Evolutionary conservation across 1,140 invertebrate species (phyloP).

Genomic region (Nomia melanderi): DNA sequence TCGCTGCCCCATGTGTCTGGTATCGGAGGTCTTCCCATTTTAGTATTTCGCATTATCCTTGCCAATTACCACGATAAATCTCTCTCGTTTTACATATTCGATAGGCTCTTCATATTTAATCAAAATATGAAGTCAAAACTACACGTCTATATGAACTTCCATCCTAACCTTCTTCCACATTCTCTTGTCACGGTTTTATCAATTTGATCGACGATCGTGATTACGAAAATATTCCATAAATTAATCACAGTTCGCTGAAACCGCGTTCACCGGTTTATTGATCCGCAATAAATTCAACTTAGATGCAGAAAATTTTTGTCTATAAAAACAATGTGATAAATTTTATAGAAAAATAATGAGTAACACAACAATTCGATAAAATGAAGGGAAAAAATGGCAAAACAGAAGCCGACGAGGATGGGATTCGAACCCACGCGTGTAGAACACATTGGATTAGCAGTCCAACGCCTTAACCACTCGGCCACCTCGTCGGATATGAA

Average conservation of each 20-base stretch:
- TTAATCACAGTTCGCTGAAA: too few species aligned
- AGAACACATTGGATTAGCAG: constrained; percentile 89
- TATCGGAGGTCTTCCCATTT: background rate
- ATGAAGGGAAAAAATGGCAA: constrained; percentile 4
- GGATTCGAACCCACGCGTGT: constrained; percentile 94
- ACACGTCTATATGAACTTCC: background rate
- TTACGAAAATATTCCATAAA: too few species aligned
- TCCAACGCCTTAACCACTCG: constrained; percentile 95
- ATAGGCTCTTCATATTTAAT: too few species aligned
- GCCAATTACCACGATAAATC: too few species aligned
- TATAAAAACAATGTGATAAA: background rate
- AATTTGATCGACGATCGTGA: too few species aligned
- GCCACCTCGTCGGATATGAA: constrained; percentile 87
- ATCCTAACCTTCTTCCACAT: too few species aligned
- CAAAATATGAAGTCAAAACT: too few species aligned
- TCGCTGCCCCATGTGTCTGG: constrained; percentile 1
- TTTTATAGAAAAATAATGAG: background rate
- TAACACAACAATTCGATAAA: background rate
- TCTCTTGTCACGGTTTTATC: too few species aligned
- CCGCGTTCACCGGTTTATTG: too few species aligned
- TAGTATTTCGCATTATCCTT: background rate
- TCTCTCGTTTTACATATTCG: background rate
- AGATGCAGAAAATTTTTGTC: background rate
- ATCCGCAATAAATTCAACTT: too few species aligned
- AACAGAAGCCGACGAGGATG: constrained; percentile 87